Base-by-base conservation (phyloP, 2,797 vertebrate species). In the Tamandua tetradactyla region DNA sequence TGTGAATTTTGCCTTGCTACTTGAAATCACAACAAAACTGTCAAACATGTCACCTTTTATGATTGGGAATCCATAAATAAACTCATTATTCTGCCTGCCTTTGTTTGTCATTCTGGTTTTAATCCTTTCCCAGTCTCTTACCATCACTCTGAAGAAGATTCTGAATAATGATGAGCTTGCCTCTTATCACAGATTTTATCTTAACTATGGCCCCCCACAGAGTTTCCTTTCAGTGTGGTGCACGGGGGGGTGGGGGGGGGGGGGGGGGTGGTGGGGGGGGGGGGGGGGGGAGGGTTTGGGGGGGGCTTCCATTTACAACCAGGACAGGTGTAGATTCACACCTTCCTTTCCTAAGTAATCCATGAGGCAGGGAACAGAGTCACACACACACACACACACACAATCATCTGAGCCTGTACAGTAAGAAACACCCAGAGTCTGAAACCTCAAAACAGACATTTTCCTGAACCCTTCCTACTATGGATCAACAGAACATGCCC, bases 221-320 rank as follows among this genome's bases (percentile, higher is more conserved):
- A 52, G n/a, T 59, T 13, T 71, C 12, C 20, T 5, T 17, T 42
- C 25, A 2, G 52, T 2, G 20, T 9, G 42, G 44, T 5, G 2
- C 57, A 13, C 15, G 3, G 68, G 9, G 23, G 7, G 11, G 75
- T 20, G 47, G 10, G 25, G 2, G 25, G 2, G 10, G 64, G 9
- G 23, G 7, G 9, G 23, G 7, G 9, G 23, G 7, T 11, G n/a
- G n/a, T n/a, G n/a, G n/a, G n/a, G n/a, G n/a, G n/a, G n/a, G n/a
- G n/a, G n/a, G n/a, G n/a, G n/a, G n/a, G n/a, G n/a, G n/a, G n/a
- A n/a, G 9, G 23, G 7, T 11, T 75, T 20, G 47, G 10, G 25
- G 2, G 25, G 2, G 10, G 64, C 9, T 10, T n/a, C 20, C 44
- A 3, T 17, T 32, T 10, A 27, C 3, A 32, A 3, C 42, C 5